Conservation (phyloP, 2,797 vertebrate species). For the Loris lydekkerianus region DNA sequence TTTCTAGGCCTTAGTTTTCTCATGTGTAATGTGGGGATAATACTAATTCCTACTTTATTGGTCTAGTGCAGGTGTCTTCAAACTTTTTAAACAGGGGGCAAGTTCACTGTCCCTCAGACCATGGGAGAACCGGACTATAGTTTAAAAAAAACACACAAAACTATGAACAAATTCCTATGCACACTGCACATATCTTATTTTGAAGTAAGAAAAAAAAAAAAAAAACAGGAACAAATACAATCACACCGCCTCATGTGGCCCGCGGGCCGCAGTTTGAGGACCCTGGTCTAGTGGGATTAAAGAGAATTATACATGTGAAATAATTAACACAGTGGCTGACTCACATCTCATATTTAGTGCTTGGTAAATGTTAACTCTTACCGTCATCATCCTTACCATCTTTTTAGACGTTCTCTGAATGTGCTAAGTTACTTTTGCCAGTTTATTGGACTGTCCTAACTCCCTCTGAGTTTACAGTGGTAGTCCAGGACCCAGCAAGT, state of each 20-base stretch:
- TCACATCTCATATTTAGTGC: background rate
- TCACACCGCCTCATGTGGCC: too few relatives aligned
- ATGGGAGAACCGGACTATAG: too few relatives aligned
- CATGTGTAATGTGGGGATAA: background rate
- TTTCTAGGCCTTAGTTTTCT: constrained; percentile 46
- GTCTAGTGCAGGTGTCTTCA: background rate
- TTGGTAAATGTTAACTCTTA: background rate
- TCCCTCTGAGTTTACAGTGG: background rate
- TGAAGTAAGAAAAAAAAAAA: too few relatives aligned
- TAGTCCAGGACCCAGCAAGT: background rate
- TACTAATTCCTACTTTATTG: background rate
- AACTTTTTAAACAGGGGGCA: too few relatives aligned
- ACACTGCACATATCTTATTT: too few relatives aligned
- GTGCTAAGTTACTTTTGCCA: background rate
- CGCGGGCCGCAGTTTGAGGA: too few relatives aligned
- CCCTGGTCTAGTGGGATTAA: background rate
- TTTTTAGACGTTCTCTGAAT: constrained; percentile 18
- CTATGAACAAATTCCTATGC: too few relatives aligned
- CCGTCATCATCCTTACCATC: background rate
- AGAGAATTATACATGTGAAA: constrained; percentile 12
- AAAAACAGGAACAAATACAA: too few relatives aligned
- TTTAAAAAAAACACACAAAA: too few relatives aligned
- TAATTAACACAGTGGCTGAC: background rate
- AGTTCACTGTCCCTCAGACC: too few relatives aligned
- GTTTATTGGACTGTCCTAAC: background rate